Percentiles rank a stretch among this genome's conserved stretches.
These are phyloP conservation scores for Galbula dea DNA, from an alignment of 2,113 vertebrate genomes.

Conservation along the genomic window DNA sequence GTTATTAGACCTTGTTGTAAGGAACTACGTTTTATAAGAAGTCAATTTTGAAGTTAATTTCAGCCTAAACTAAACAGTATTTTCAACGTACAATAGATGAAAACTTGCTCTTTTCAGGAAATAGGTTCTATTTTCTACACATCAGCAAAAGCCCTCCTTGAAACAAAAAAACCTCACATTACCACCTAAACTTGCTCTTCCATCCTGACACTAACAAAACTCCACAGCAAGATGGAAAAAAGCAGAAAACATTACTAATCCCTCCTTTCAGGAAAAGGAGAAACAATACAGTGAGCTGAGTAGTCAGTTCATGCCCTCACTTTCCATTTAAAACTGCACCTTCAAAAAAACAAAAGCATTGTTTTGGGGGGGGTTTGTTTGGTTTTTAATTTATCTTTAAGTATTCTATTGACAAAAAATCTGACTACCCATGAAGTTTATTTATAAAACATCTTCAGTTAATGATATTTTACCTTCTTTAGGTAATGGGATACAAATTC, in stretches of 20 bases:
- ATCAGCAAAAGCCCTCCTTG: neutral
- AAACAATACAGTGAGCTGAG: neutral
- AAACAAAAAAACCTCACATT: neutral
- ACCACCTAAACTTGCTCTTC: neutral
- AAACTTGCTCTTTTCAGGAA: neutral
- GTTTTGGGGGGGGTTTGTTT: too few species aligned
- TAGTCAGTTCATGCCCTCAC: neutral
- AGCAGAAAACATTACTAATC: neutral
- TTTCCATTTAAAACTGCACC: neutral
- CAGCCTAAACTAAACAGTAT: neutral
- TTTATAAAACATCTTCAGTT: neutral
- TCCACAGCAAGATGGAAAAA: neutral
- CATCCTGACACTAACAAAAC: neutral
- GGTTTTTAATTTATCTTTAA: neutral
- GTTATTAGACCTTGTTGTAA: fast-evolving
- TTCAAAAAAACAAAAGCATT: neutral
- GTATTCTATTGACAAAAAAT: neutral
- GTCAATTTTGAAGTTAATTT: neutral
- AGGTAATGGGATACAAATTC: neutral
- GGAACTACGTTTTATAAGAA: neutral
- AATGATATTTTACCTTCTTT: neutral
- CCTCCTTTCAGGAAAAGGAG: neutral
- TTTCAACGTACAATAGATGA: neutral
- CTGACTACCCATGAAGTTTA: neutral
- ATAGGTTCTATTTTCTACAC: neutral